phyloP scores from a whole-genome alignment of 1,140 invertebrate genomes.

The Uloborus diversus region DNA sequence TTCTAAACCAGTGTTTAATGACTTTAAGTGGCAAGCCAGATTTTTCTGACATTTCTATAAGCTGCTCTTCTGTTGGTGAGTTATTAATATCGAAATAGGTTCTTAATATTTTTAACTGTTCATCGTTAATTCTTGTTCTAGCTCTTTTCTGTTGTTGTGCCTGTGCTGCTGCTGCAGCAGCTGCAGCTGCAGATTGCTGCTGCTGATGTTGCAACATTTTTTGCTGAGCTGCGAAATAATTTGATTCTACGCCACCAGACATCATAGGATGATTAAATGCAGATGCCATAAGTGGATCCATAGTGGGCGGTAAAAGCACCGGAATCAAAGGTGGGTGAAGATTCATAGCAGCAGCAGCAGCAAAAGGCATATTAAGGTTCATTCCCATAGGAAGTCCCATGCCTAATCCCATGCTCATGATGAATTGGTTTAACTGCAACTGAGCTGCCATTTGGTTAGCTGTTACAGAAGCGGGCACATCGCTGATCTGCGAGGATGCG shows the following conservation, averaged over 20 bases:
- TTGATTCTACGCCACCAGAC: slow-evolving; percentile 61
- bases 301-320: slow-evolving; percentile 82
- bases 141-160: slow-evolving; percentile 88
- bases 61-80: slow-evolving; percentile 97
- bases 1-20: slow-evolving; percentile 99
- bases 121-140: slow-evolving; percentile 94
- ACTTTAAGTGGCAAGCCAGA: slow-evolving; percentile 97
- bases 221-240: slow-evolving; percentile 57
- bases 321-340: slow-evolving; percentile 86
- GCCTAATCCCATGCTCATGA: slow-evolving; percentile 77
- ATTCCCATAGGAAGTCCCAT: slow-evolving; percentile 75
- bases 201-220: slow-evolving; percentile 69
- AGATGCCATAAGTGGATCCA: slow-evolving; percentile 61
- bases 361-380: slow-evolving; percentile 71
- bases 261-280: slow-evolving; percentile 59
- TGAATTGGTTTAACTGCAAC: slow-evolving; percentile 79
- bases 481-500: slow-evolving; percentile 24
- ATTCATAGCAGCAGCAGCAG: slow-evolving; percentile 83
- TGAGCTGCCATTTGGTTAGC: slow-evolving; percentile 76
- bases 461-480: slow-evolving; percentile 72
- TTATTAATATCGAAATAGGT: slow-evolving; percentile 99
- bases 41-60: slow-evolving; percentile 95
- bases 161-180: slow-evolving; percentile 30
- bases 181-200: slow-evolving; percentile 62
- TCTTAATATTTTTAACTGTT: slow-evolving; percentile 94